Percentiles rank a stretch among this genome's conserved stretches.
Evolutionary conservation across 2,113 vertebrate genomes (phyloP).

Genomic region (Gobio gobio): DNA sequence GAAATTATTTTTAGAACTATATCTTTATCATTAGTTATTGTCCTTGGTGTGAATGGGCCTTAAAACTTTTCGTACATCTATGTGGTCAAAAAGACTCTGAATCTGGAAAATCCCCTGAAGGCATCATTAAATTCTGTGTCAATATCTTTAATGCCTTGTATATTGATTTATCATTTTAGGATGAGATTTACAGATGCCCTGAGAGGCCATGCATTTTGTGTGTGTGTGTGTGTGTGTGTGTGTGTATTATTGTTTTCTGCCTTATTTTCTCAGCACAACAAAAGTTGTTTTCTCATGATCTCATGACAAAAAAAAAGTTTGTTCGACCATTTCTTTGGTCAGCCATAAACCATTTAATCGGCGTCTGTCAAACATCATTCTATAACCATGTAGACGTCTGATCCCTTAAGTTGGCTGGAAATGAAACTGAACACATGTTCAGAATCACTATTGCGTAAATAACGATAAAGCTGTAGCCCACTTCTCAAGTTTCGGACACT

Average conservation of each 20-base stretch:
- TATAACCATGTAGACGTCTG: background rate
- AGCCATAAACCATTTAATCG: background rate
- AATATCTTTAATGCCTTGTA: background rate
- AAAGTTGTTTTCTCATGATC: slow-evolving; percentile 5
- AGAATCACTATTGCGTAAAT: background rate
- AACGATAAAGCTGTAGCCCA: background rate
- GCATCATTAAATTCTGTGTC: background rate
- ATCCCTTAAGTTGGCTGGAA: background rate
- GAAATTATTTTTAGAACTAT: too few species aligned
- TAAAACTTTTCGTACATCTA: background rate
- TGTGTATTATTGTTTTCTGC: background rate
- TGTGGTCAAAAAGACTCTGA: background rate
- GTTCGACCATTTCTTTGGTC: background rate
- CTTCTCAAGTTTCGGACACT: background rate
- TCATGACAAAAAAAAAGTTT: slow-evolving; percentile 5
- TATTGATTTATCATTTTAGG: background rate
- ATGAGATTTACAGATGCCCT: background rate
- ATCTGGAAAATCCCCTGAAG: background rate
- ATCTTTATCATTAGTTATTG: too few species aligned
- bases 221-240: too few species aligned
- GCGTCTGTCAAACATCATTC: background rate
- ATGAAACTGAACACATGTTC: background rate
- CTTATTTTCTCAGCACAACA: background rate
- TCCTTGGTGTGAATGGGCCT: too few species aligned
- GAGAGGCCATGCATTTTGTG: background rate